Evolutionary conservation across 2,113 vertebrate genomes (phyloP).

Genomic region (Salvelinus fontinalis): DNA sequence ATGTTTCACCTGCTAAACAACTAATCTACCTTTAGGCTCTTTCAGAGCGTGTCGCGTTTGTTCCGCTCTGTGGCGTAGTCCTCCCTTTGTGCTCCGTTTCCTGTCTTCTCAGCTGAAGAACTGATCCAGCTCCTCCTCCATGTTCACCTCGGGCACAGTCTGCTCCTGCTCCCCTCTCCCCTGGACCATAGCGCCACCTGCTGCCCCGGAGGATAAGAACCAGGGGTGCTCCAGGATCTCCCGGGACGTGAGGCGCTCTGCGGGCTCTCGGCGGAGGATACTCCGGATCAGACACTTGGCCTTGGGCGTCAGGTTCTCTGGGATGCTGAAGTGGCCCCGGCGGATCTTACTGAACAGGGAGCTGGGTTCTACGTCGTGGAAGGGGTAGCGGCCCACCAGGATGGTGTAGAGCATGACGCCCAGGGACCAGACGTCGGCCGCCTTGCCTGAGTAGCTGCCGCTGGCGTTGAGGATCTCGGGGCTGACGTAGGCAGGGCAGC

Average conservation of each 20-base stretch:
- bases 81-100: constrained; percentile 59
- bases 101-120: constrained; percentile 93
- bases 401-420: constrained; percentile 99
- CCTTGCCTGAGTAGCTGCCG: constrained; percentile 98
- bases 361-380: constrained; percentile 97
- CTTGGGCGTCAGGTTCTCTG: constrained; percentile 95
- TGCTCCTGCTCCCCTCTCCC: constrained; percentile 90
- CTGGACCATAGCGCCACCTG: constrained; percentile 75
- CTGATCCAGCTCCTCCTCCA: constrained; percentile 96
- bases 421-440: constrained; percentile 97
- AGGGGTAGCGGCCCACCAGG: constrained; percentile 97
- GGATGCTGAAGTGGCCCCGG: constrained; percentile 97
- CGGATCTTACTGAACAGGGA: constrained; percentile 99
- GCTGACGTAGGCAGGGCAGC: constrained; percentile 97
- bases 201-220: constrained; percentile 86
- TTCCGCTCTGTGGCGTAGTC: constrained; percentile 56
- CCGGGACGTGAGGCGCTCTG: constrained; percentile 93
- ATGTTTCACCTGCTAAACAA: constrained; percentile 66
- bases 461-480: constrained; percentile 97
- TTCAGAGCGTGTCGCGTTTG: constrained; percentile 53
- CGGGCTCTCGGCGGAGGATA: constrained; percentile 92
- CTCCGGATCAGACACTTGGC: constrained; percentile 99
- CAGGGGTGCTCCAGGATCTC: constrained; percentile 98
- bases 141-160: constrained; percentile 96
- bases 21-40: constrained; percentile 65